These are phyloP conservation scores for Cololabis saira DNA, from an alignment of 2,113 vertebrate genomes.

Conservation along the genomic window DNA sequence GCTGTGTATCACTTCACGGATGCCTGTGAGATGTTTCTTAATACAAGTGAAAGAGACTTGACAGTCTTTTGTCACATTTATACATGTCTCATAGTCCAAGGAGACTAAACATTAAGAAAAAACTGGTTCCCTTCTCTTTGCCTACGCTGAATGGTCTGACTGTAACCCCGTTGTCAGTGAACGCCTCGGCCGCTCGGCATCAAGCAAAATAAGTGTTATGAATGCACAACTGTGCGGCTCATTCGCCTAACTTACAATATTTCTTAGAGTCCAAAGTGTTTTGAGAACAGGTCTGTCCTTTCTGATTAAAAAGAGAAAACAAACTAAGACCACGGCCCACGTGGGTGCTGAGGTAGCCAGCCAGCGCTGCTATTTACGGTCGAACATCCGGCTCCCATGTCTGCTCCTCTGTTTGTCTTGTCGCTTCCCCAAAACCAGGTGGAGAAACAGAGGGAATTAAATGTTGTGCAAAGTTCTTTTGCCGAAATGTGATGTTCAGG, in stretches of 20 bases:
- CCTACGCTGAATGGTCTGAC: neutral
- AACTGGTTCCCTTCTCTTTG: too few species aligned
- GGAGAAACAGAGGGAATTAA: conserved; percentile 21
- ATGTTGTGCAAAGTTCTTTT: neutral
- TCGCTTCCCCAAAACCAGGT: conserved; percentile 19
- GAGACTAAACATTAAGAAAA: neutral
- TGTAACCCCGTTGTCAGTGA: conserved; percentile 2
- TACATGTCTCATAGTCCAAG: neutral
- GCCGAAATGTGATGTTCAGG: neutral
- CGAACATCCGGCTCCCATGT: conserved; percentile 20
- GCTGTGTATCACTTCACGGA: too few species aligned
- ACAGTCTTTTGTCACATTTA: too few species aligned
- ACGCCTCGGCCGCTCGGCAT: conserved; percentile 6
- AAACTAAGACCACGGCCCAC: conserved; percentile 27
- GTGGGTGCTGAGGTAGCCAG: conserved; percentile 52
- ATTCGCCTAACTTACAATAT: neutral
- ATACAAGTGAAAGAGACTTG: too few species aligned
- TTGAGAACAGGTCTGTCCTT: conserved; percentile 56
- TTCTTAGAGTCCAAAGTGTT: conserved; percentile 40
- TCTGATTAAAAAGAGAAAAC: conserved; percentile 25
- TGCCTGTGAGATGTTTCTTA: too few species aligned
- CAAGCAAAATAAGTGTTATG: conserved; percentile 5
- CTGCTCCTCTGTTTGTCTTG: conserved; percentile 49
- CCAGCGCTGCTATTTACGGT: conserved; percentile 72
- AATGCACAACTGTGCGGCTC: neutral